These are phyloP conservation scores for Apodemus sylvaticus DNA, from an alignment of 2,113 vertebrate genomes.

Conservation along the genomic window DNA sequence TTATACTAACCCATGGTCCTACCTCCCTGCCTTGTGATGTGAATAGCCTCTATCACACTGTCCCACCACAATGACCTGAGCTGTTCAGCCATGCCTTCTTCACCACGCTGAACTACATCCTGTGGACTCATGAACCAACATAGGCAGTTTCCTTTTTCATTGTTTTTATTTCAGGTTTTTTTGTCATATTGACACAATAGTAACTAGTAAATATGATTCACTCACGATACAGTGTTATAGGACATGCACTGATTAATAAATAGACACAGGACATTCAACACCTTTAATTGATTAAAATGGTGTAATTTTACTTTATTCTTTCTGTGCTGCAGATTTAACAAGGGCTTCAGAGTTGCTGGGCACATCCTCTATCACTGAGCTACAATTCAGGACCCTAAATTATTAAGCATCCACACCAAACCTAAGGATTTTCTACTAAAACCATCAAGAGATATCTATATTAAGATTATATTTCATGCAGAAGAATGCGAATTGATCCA, in stretches of 20 bases:
- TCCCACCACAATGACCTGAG: not conserved
- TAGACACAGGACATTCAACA: not conserved
- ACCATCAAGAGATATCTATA: conserved; percentile 24
- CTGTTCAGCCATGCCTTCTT: not conserved
- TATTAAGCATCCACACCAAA: not conserved
- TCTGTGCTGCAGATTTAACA: not conserved
- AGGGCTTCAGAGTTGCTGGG: not conserved
- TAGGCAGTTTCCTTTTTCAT: not conserved
- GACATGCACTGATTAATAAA: not conserved
- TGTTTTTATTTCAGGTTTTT: not conserved
- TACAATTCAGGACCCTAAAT: not conserved
- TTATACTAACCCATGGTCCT: not conserved
- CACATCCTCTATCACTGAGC: no score
- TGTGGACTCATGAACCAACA: not conserved
- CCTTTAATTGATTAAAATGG: not conserved
- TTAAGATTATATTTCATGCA: not conserved
- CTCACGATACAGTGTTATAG: not conserved
- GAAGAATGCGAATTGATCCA: no score
- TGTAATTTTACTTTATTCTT: not conserved
- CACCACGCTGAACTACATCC: not conserved
- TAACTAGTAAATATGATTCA: not conserved
- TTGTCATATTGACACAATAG: not conserved
- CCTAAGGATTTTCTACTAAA: not conserved
- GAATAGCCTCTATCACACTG: not conserved
- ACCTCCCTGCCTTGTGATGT: not conserved